These are phyloP conservation scores for Tachysurus fulvidraco DNA, from an alignment of 2,113 vertebrate species.

Conservation along the genomic window DNA sequence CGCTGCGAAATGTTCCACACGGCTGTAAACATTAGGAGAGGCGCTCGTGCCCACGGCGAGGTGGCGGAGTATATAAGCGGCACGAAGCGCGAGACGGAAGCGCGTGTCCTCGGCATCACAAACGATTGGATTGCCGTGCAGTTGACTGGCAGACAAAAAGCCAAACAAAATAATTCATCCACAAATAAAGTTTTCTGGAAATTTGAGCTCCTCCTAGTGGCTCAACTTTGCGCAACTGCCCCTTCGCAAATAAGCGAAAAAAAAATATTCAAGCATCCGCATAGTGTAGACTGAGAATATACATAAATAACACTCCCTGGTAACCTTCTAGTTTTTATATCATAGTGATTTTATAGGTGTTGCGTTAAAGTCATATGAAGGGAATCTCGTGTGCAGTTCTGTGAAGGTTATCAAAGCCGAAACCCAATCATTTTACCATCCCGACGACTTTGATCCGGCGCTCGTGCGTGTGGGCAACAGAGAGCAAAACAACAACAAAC, in stretches of 20 bases:
- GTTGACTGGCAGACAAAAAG: conserved; percentile 36
- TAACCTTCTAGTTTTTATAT: not conserved
- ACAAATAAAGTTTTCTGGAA: conserved; percentile 36
- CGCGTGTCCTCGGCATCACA: not conserved
- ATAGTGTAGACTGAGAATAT: not conserved
- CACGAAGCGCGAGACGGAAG: not conserved
- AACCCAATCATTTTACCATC: not conserved
- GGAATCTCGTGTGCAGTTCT: not conserved
- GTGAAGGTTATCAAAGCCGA: not conserved
- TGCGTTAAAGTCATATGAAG: not conserved
- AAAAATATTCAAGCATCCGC: not conserved
- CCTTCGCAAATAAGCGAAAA: not conserved
- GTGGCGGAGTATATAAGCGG: not conserved
- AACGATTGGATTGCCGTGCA: conserved; percentile 8
- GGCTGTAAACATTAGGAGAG: not conserved
- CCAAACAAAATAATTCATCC: conserved; percentile 39
- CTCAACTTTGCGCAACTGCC: not conserved
- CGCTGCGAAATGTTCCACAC: not conserved
- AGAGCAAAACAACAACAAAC: conserved; percentile 43
- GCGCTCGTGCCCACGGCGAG: not conserved
- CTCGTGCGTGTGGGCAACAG: not conserved
- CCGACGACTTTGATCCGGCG: not conserved
- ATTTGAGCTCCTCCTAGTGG: conserved; percentile 46
- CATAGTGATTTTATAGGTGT: not conserved
- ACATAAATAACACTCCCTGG: not conserved